Evolutionary conservation across 2,113 vertebrate genomes (phyloP), one percentile per base, ranked within the genome.

Genomic region (Leucosticte australis): DNA sequence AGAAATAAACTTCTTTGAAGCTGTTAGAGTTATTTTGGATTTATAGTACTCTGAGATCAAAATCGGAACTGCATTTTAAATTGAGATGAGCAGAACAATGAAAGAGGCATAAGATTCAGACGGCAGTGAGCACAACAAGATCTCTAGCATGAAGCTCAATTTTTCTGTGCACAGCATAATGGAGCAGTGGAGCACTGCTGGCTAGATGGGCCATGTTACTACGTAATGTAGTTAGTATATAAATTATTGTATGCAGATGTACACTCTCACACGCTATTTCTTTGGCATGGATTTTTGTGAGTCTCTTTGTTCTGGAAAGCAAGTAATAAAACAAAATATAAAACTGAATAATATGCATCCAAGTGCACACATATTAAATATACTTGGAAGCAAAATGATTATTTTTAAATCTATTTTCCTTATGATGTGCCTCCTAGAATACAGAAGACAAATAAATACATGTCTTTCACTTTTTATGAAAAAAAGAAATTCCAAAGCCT

Each of bases 1-100:
- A 95, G 94, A 91, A 90, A 84, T 90, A 96, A 80, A 90, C 49
- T 84, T 85, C 92, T 95, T 82, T 94, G 80, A 92, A 95, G 85
- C 65, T 92, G 62, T 70, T 62, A 64, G 59, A 56, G 33, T 71
- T 83, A 71, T 52, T 96, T 94, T 75, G 86, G 67, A 87, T 90
- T 93, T 89, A 46, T 35, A 89, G 82, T 67, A 42, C 47, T 64
- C 50, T n/a, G 65, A 93, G 95, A 96, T 96, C 75, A 75, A 94
- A 90, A 96, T 97, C 67, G 0, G 73, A 78, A 68, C 83, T 57
- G 47, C 2, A 1, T 88, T 89, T 93, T 90, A 88, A 85, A 83
- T 80, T 77, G 74, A 95, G 87, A 87, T 57, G 92, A 86, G 50
- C 62, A 70, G 78, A 70, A 95, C 93, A 97, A 94, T 96, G 84